Evolutionary conservation across 1,140 invertebrate species (phyloP), one percentile per base, ranked within the genome.

Genomic region (Plodia interpunctella): DNA sequence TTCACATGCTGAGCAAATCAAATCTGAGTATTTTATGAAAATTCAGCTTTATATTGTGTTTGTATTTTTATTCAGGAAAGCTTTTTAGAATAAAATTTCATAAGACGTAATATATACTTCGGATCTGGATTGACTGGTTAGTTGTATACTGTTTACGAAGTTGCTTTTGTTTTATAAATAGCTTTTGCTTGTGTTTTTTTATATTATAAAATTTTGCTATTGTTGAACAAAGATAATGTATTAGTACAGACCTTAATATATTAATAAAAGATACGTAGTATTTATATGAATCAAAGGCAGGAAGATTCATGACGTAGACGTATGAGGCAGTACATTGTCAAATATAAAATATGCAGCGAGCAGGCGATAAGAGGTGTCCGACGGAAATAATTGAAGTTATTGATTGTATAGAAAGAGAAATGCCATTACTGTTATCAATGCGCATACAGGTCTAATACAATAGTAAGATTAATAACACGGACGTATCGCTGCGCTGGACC

Each of bases 391-490:
- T 79, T 71, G 73, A 72, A 80, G 78, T 81, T 76, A 84, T 83
- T 83, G 81, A 84, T 85, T 74, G 70, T 70, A 77, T 73, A 59
- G 59, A 72, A 74, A 68, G 72, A 72, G 72, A 63, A 77, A 76
- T 74, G 76, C 79, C 78, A 80, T 84, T 84, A 84, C 65, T 75
- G 72, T 81, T 86, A 83, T 84, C 81, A 78, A 74, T 80, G 71
- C 67, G 76, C 78, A 78, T 76, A 80, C 68, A 65, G 73, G 70
- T 70, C 73, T 77, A 78, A 79, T 85, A 88, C 85, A 88, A 85
- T 84, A 78, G 77, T 78, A 77, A 87, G 83, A 88, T 88, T 88
- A 88, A 88, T 85, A 84, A 84, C 69, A 68, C 71, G 74, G 78
- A 81, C 76, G 78, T 80, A 78, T 78, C 70, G 61, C 63, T 64